Base-by-base conservation (phyloP, 2,888 invertebrate genomes). In the Luperina testacea region DNA sequence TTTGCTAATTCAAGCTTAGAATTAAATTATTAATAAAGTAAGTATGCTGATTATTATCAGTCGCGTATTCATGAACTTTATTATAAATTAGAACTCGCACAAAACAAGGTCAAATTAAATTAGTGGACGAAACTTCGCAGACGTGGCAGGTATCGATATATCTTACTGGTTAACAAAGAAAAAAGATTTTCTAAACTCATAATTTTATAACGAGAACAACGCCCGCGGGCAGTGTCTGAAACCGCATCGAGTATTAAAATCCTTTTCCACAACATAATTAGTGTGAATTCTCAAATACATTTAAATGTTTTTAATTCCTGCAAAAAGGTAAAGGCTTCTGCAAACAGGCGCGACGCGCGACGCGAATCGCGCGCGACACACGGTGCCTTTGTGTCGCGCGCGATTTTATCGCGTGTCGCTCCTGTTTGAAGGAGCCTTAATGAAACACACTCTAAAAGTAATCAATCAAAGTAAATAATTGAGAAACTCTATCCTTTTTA, bases 381-480 rank as follows among this genome's bases (percentile, higher is more conserved):
- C n/a, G n/a, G n/a, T n/a, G n/a, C n/a, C n/a, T n/a, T n/a, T n/a
- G n/a, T n/a, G n/a, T n/a, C n/a, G n/a, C n/a, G n/a, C n/a, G n/a
- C n/a, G n/a, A n/a, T n/a, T n/a, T n/a, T n/a, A n/a, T n/a, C n/a
- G n/a, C n/a, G n/a, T n/a, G n/a, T n/a, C n/a, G n/a, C n/a, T n/a
- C n/a, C n/a, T n/a, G n/a, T n/a, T n/a, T n/a, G n/a, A n/a, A n/a
- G n/a, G n/a, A n/a, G n/a, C n/a, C n/a, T n/a, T n/a, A n/a, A 45
- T 75, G 32, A 51, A 85, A 65, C 38, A 17, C 53, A 38, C 17
- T 48, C 53, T 48, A 45, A 85, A 75, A 53, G 7, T 61, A 51
- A 82, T 78, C 20, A 82, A 74, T 84, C 78, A 45, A 61, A 71
- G 64, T 75, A 82, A 71, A 86, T 71, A 76, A 82, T 77, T 67